Evolutionary conservation across 2,113 vertebrate species (phyloP).

Genomic region (Dendrocopos noguchii): DNA sequence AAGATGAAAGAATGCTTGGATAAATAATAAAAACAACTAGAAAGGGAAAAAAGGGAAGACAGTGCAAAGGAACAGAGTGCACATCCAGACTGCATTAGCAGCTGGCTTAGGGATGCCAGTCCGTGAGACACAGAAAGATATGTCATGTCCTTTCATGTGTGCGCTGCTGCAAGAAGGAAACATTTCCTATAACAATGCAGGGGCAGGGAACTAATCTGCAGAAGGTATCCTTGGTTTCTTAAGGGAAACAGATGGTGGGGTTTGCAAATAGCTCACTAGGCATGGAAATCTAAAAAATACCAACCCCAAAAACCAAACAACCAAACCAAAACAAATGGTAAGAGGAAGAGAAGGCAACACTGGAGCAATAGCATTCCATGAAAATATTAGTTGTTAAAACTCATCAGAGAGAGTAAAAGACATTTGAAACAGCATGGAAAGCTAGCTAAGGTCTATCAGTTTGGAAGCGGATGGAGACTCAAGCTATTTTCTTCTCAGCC

Average conservation of each 20-base stretch:
- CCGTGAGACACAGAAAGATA: not conserved
- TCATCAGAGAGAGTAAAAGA: not conserved
- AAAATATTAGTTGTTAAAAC: not conserved
- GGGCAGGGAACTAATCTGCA: not conserved
- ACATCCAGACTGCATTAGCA: not conserved
- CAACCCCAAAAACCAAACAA: no score
- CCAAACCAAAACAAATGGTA: not conserved
- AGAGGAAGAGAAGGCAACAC: not conserved
- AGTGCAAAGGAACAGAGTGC: not conserved
- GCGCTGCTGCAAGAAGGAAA: not conserved
- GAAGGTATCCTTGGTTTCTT: not conserved
- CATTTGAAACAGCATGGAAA: not conserved
- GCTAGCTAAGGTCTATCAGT: not conserved
- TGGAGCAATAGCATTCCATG: not conserved
- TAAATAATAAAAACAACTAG: not conserved
- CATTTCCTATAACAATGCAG: not conserved
- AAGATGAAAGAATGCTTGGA: not conserved
- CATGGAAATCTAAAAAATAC: not conserved
- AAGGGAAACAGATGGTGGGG: not conserved
- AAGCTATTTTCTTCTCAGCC: not conserved
- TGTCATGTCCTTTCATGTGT: rapidly evolving
- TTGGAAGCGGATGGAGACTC: not conserved
- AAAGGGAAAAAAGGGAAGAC: not conserved
- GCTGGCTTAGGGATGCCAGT: not conserved
- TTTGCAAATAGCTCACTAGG: not conserved